Evolutionary conservation across 2,797 vertebrate genomes (phyloP).

Genomic region (Halcyon smyrnensis): DNA sequence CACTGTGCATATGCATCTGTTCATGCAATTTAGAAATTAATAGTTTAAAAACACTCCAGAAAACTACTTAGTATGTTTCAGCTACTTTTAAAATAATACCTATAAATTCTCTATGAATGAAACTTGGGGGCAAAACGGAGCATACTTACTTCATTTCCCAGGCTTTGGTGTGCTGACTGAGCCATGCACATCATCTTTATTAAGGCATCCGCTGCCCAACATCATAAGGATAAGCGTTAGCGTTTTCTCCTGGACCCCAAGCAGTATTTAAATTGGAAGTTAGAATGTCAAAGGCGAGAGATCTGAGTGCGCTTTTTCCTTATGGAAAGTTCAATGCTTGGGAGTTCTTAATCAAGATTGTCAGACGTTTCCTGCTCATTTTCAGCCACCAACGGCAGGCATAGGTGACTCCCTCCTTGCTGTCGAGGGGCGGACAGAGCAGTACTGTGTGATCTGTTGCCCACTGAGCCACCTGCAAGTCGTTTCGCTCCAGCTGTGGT

Average conservation of each 20-base stretch:
- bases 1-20: constrained; percentile 54
- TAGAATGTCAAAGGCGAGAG: constrained; percentile 23
- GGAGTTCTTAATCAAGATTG: constrained; percentile 76
- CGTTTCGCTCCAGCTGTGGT: constrained; percentile 77
- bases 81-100: constrained; percentile 56
- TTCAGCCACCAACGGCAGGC: constrained; percentile 71
- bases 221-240: background rate
- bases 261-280: constrained; percentile 47
- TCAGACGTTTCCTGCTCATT: constrained; percentile 77
- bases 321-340: constrained; percentile 71
- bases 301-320: constrained; percentile 63
- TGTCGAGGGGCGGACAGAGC: constrained; percentile 67
- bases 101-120: constrained; percentile 46
- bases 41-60: constrained; percentile 45
- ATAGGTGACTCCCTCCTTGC: constrained; percentile 74
- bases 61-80: constrained; percentile 40
- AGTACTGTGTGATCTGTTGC: constrained; percentile 75
- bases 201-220: background rate
- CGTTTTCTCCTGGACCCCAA: constrained; percentile 31
- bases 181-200: background rate
- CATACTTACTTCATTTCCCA: background rate
- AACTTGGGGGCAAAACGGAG: background rate
- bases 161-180: background rate
- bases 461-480: constrained; percentile 78
- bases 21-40: constrained; percentile 64